phyloP scores from a whole-genome alignment of 2,797 vertebrate genomes.

The Leptatherina wallacei region DNA sequence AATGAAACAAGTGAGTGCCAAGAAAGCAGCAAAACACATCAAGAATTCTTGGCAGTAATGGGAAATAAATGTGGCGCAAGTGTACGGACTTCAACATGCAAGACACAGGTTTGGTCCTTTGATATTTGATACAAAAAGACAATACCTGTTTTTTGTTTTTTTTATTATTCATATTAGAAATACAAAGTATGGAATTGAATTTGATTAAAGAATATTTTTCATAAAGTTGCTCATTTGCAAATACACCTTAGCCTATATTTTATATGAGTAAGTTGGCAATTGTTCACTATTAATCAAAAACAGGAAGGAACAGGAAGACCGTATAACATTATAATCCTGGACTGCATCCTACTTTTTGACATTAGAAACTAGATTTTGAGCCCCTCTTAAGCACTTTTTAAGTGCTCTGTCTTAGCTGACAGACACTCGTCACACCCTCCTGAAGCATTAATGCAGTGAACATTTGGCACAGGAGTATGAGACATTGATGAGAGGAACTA shows the following conservation, averaged over 20 bases:
- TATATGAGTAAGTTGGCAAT: conserved; percentile 16
- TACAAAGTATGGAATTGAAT: conserved; percentile 16
- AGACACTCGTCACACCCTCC: conserved; percentile 38
- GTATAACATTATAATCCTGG: conserved; percentile 8
- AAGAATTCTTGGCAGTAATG: conserved; percentile 43
- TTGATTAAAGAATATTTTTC: conserved; percentile 19
- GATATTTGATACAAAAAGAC: conserved; percentile 38
- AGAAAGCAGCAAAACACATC: conserved; percentile 33
- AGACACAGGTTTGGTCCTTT: conserved; percentile 22
- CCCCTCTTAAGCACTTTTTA: conserved; percentile 35
- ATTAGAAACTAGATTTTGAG: conserved; percentile 35
- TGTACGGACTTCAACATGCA: conserved; percentile 30
- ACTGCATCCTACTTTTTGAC: conserved; percentile 23
- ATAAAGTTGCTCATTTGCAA: conserved; percentile 23
- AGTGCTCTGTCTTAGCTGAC: conserved; percentile 43
- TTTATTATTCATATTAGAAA: conserved; percentile 7
- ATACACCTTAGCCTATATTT: conserved; percentile 29
- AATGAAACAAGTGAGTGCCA: conserved; percentile 39
- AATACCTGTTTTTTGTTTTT: conserved; percentile 5
- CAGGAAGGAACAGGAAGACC: conserved; percentile 6
- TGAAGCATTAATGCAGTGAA: conserved; percentile 48
- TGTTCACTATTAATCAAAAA: conserved; percentile 11
- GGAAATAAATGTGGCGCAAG: conserved; percentile 23
- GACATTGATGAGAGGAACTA: conserved; percentile 38
- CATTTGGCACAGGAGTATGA: conserved; percentile 36